Base-by-base conservation (phyloP, 2,797 vertebrate species). In the Ctenosaura bakeri region DNA sequence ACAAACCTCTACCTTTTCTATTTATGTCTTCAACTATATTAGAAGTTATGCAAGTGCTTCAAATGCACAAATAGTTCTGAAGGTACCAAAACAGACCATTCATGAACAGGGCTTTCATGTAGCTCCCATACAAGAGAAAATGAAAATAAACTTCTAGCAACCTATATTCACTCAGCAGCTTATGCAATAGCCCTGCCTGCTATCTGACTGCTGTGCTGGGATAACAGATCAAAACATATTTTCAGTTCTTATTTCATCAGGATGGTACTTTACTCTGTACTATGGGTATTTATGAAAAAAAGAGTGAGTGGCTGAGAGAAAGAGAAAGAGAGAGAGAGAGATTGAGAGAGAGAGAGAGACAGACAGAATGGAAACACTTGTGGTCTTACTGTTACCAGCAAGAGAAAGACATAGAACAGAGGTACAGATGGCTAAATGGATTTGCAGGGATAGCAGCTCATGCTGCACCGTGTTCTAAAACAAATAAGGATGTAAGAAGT, bases 341-440 rank as follows among this genome's bases (percentile, higher is more conserved):
- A 32, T n/a, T n/a, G 6, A 32, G 69, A 8, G 42, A 46, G 42
- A 46, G 42, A 42, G 42, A 42, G 42, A 42, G 42, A 42, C 42
- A 7, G 52, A n/a, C 52, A n/a, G 54, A 38, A 3, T 10, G 74
- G 16, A 29, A 64, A 78, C 56, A 46, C 64, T 76, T 83, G 32
- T 32, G 74, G n/a, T 59, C 62, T 78, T 87, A 50, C 24, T 90
- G 50, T 83, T 83, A 78, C 80, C 56, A 87, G 24, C 29, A 79
- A 77, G 35, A 83, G 59, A 87, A 76, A 74, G 1, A 29, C 22
- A 56, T 13, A 83, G 71, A 52, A 80, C 62, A 77, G 20, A 54
- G 80, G 50, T 78, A 74, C 85, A 78, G 59, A 83, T 87, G 59
- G 80, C 80, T 90, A 87, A 90, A 87, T 26, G 71, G 71, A 90